Base-by-base conservation (phyloP, 2,797 vertebrate genomes). In the Gallirallus australis region DNA sequence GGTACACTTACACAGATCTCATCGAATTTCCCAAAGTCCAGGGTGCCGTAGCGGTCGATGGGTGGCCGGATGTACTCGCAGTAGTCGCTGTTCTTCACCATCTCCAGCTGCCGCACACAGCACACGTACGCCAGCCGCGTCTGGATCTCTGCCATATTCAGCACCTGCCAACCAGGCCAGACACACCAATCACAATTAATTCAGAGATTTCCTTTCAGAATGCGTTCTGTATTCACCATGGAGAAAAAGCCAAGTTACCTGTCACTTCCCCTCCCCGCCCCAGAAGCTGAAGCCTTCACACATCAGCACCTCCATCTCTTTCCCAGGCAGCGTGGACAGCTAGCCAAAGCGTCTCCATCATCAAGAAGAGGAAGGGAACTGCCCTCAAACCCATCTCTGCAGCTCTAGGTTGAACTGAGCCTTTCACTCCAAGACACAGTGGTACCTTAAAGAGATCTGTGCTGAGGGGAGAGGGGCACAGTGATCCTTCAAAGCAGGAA, bases 131-230 rank as follows among this genome's bases (percentile, higher is more conserved):
- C 99, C 9, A 99, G 98, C 3, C 99, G 98, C 0, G 99, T 99
- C 95, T 99, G 99, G 97, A 99, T 99, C 98, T 99, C 99, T 0
- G 99, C 99, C 99, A 99, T 99, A 97, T 99, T 99, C 97, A 99
- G 92, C 94, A 99, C 99, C 99, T 99, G 94, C 63, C 33, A 18
- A 27, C 14, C 20, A 27, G 20, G 9, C n/a, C 91, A 25, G 19
- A 60, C 28, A 30, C 48, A 66, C 3, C 48, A 8, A 11, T 18
- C 37, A 13, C 4, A 12, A 45, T 37, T 28, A 45, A 40, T 6
- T 2, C 70, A 39, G 57, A 64, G 56, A 52, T 59, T 42, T 27
- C 15, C 9, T 48, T 68, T 40, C 80, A 45, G 69, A 39, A 33
- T 7, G 37, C 2, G 2, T 8, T 45, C 59, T 66, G 42, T 12